Percentiles rank a stretch among this genome's conserved stretches.
phyloP scores from a whole-genome alignment of 2,888 invertebrate genomes.

The Papilio gigon region DNA sequence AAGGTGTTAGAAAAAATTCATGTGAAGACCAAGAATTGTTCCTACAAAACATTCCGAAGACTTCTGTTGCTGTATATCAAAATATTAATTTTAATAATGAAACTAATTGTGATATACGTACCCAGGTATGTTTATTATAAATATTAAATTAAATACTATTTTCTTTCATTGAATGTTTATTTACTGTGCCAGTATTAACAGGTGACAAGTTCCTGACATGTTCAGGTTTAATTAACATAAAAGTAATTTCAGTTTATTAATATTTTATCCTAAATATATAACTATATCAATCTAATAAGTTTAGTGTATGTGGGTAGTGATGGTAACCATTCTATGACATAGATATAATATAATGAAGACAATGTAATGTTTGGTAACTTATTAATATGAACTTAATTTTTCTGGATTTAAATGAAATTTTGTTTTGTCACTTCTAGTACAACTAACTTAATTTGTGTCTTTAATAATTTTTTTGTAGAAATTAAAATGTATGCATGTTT shows the following conservation, averaged over 20 bases:
- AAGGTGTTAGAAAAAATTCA: slow-evolving; percentile 52
- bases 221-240: background rate
- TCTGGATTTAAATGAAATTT: no score
- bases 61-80: slow-evolving; percentile 85
- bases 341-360: no score
- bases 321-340: no score
- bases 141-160: slow-evolving; percentile 13
- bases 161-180: slow-evolving; percentile 23
- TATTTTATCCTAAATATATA: background rate
- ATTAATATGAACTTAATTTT: no score
- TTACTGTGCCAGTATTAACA: background rate
- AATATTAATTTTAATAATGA: slow-evolving; percentile 69
- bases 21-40: slow-evolving; percentile 59
- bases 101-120: slow-evolving; percentile 79
- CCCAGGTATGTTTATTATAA: slow-evolving; percentile 75
- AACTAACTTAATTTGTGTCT: background rate
- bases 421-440: background rate
- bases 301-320: background rate
- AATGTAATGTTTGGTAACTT: no score
- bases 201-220: background rate
- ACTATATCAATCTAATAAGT: background rate
- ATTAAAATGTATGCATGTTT: no score
- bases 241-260: background rate
- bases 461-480: no score
- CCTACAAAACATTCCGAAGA: slow-evolving; percentile 83